Evolutionary conservation across 2,113 vertebrate species (phyloP).

Genomic region (Mustela nigripes): DNA sequence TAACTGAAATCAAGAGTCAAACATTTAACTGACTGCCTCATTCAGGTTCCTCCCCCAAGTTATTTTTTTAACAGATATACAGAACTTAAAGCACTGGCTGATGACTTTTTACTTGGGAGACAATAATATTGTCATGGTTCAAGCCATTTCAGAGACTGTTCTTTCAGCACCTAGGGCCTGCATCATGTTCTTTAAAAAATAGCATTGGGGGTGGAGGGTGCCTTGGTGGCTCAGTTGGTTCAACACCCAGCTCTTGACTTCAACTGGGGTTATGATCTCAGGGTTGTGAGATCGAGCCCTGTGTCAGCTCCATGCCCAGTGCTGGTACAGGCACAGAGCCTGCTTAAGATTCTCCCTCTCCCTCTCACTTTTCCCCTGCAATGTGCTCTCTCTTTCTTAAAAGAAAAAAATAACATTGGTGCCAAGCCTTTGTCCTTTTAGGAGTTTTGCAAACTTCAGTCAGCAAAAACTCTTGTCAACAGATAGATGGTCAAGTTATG

Average conservation of each 20-base stretch:
- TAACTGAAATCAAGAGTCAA: not conserved
- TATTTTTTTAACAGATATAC: not conserved
- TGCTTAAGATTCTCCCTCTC: not conserved
- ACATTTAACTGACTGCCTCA: not conserved
- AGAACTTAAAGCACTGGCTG: not conserved
- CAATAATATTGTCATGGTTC: not conserved
- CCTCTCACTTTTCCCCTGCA: not conserved
- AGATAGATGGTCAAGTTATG: not conserved
- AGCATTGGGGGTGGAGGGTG: not conserved
- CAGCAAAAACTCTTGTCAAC: not conserved
- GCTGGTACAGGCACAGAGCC: not conserved
- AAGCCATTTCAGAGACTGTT: not conserved
- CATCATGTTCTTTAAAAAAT: not conserved
- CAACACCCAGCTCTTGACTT: not conserved
- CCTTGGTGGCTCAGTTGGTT: not conserved
- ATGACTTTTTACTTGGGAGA: not conserved
- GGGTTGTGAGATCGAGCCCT: not conserved
- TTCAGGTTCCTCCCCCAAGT: not conserved
- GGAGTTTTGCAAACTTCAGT: not conserved
- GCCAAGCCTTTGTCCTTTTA: not conserved
- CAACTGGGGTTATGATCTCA: not conserved
- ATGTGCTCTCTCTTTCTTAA: not conserved
- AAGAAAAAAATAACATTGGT: not conserved
- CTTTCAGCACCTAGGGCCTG: not conserved
- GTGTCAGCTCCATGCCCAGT: not conserved